These are phyloP conservation scores for Sarcophaga rosellei DNA, from an alignment of 2,888 invertebrate species.

Conservation along the genomic window DNA sequence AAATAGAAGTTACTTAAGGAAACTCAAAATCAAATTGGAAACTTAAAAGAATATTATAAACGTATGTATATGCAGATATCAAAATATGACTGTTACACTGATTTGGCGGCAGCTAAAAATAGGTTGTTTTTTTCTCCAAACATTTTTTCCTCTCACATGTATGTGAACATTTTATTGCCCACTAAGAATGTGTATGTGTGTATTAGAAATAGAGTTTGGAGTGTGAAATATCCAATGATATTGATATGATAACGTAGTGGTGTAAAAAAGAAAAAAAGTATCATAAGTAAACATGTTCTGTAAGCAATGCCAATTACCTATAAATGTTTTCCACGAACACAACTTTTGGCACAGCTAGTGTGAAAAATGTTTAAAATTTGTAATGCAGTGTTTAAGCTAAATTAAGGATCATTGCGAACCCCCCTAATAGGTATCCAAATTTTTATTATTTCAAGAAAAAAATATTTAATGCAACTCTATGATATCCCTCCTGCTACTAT, in stretches of 20 bases:
- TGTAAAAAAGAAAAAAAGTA: neutral
- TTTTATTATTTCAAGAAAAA: too few relatives aligned
- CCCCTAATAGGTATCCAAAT: too few relatives aligned
- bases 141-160: neutral
- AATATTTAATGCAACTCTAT: too few relatives aligned
- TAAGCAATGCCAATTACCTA: conserved; percentile 6
- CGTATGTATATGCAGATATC: conserved; percentile 33
- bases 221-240: conserved; percentile 64
- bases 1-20: conserved; percentile 22
- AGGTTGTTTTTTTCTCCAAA: neutral
- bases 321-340: neutral
- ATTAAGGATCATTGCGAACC: neutral
- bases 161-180: conserved; percentile 22
- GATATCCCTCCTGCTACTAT: too few relatives aligned
- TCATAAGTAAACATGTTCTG: conserved; percentile 33
- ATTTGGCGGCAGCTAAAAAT: conserved; percentile 60
- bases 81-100: conserved; percentile 62
- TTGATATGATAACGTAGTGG: conserved; percentile 35
- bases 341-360: neutral
- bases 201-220: conserved; percentile 39
- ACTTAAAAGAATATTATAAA: conserved; percentile 23
- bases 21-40: neutral
- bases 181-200: neutral
- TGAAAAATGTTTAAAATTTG: neutral
- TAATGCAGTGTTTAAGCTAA: neutral